Percentiles rank a stretch among this genome's conserved stretches.
Conservation (phyloP, 2,888 invertebrate species). For the Tenthredo livida region DNA sequence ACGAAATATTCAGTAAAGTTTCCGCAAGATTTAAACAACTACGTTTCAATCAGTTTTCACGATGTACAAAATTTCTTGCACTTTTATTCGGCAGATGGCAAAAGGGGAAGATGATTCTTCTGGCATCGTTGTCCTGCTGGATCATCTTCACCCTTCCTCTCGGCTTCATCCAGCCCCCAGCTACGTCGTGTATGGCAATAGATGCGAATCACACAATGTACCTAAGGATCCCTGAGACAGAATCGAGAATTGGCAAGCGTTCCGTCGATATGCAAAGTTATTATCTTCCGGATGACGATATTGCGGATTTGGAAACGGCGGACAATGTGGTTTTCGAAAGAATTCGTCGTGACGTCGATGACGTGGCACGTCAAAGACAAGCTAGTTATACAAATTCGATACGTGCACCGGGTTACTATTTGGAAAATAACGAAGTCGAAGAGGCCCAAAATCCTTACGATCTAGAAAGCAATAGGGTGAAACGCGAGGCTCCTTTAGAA, state of each 20-base stretch:
- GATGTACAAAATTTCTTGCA: background rate
- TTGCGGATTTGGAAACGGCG: constrained; percentile 71
- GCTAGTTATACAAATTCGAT: constrained; percentile 9
- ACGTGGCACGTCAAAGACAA: constrained; percentile 57
- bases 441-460: constrained; percentile 53
- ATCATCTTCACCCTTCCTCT: constrained; percentile 97
- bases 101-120: constrained; percentile 91
- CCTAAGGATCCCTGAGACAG: constrained; percentile 82
- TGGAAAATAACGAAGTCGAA: constrained; percentile 56
- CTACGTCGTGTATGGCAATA: constrained; percentile 90
- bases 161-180: constrained; percentile 96
- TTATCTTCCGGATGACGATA: constrained; percentile 63
- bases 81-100: constrained; percentile 82
- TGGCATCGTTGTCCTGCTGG: constrained; percentile 96
- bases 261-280: constrained; percentile 72
- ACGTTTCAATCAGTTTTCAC: background rate
- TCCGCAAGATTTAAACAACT: background rate
- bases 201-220: constrained; percentile 83
- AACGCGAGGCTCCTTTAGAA: constrained; percentile 43
- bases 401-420: constrained; percentile 52
- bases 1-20: background rate
- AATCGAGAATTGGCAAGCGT: constrained; percentile 78
- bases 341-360: constrained; percentile 68
- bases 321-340: constrained; percentile 74
- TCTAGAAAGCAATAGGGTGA: constrained; percentile 61